A percentile compares a stretch with the other conserved stretches of the same genome.
These are phyloP conservation scores for Babylonia areolata DNA, from an alignment of 1,140 invertebrate genomes.

Conservation along the genomic window DNA sequence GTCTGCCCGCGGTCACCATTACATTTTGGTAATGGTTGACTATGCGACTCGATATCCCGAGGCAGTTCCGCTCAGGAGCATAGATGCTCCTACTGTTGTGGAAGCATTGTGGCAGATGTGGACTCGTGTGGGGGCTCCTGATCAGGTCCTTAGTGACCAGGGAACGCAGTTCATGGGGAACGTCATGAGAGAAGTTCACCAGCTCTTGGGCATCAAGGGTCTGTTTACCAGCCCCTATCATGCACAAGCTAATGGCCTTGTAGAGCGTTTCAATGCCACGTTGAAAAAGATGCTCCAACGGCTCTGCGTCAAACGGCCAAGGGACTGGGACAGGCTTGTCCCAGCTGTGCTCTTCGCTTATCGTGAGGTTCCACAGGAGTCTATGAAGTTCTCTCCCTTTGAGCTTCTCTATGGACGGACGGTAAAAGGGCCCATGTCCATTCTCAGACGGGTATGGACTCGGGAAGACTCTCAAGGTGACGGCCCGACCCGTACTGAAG, in stretches of 20 bases:
- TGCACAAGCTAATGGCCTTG: slow-evolving; percentile 43
- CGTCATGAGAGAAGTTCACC: slow-evolving; percentile 14
- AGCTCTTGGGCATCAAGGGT: slow-evolving; percentile 34
- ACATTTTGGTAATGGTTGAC: slow-evolving; percentile 45
- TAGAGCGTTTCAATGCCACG: slow-evolving; percentile 40
- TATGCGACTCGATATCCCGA: slow-evolving; percentile 51
- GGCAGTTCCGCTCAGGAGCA: slow-evolving; percentile 36
- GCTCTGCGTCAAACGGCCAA: slow-evolving; percentile 56
- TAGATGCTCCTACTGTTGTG: slow-evolving; percentile 35
- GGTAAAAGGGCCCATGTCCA: slow-evolving; percentile 52
- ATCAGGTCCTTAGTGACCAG: slow-evolving; percentile 39
- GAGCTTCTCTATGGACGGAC: slow-evolving; percentile 61
- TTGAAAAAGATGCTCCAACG: slow-evolving; percentile 54
- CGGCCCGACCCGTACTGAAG: slow-evolving; percentile 24
- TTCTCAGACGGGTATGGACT: slow-evolving; percentile 58
- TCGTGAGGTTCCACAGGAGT: slow-evolving; percentile 49
- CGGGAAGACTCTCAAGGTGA: slow-evolving; percentile 39
- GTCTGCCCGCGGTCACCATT: slow-evolving; percentile 34
- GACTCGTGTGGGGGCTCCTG: slow-evolving; percentile 67
- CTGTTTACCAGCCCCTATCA: slow-evolving; percentile 43
- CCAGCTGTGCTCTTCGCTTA: slow-evolving; percentile 62
- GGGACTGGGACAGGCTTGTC: slow-evolving; percentile 49
- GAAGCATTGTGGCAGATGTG: slow-evolving; percentile 59
- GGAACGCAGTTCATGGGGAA: slow-evolving; percentile 8
- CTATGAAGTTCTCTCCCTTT: slow-evolving; percentile 62